These are phyloP conservation scores for Odontothrips loti DNA, from an alignment of 2,888 invertebrate genomes.

Conservation along the genomic window DNA sequence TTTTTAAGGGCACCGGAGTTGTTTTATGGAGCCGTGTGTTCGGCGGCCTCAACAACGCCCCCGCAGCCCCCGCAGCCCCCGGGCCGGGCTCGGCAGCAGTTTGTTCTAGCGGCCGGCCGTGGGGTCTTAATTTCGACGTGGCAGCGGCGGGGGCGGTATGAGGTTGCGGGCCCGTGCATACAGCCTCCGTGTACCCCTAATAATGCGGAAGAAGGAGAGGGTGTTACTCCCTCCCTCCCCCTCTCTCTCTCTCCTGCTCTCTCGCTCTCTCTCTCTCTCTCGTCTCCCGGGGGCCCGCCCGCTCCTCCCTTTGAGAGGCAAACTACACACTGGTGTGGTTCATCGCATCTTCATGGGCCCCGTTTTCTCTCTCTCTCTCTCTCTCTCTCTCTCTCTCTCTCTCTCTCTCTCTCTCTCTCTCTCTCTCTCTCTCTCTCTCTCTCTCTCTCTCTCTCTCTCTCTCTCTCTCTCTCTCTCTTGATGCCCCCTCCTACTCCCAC, in stretches of 20 bases:
- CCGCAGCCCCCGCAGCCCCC: no score
- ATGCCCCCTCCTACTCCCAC: neutral
- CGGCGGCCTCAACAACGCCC: no score
- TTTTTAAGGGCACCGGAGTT: no score
- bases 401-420: conserved; percentile 13
- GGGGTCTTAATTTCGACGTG: neutral
- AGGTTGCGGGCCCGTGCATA: neutral
- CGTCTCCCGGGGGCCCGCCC: neutral
- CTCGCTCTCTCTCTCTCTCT: conserved; percentile 39
- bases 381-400: conserved; percentile 28
- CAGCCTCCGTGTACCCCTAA: neutral
- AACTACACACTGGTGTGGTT: conserved; percentile 1
- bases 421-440: conserved; percentile 29
- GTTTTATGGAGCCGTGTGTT: no score
- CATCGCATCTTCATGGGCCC: conserved; percentile 35
- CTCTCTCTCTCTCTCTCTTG: conserved; percentile 13
- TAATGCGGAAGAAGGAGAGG: neutral
- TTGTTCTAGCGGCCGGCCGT: no score
- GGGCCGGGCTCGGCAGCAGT: no score
- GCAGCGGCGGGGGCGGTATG: neutral
- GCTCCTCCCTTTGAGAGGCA: neutral
- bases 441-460: conserved; percentile 25
- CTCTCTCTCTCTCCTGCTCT: conserved; percentile 41
- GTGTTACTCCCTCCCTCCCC: neutral
- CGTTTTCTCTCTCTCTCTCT: conserved; percentile 38